Evolutionary conservation across 2,888 invertebrate genomes (phyloP).

Genomic region (Phortica okadai): DNA sequence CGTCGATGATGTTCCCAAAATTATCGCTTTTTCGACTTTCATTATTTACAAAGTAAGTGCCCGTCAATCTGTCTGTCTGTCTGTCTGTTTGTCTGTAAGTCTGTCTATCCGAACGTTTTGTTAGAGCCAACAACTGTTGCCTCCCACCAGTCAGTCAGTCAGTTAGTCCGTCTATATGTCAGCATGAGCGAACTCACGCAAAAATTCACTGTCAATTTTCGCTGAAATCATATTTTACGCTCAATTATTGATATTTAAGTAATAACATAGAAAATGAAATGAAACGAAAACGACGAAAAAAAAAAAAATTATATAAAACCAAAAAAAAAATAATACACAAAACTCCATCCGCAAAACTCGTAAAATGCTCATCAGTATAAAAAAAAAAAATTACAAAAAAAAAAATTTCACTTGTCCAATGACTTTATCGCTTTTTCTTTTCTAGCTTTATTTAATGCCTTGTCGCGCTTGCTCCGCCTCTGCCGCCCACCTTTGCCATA

Average conservation of each 20-base stretch:
- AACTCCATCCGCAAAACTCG: not conserved
- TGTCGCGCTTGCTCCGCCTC: not conserved
- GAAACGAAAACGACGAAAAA: conserved; percentile 1
- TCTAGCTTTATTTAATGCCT: not conserved
- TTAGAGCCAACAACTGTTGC: too few species aligned
- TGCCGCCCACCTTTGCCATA: too few species aligned
- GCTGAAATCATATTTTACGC: conserved; percentile 68
- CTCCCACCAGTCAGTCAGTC: too few species aligned
- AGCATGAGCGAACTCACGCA: not conserved
- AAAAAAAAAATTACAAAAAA: not conserved
- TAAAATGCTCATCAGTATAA: conserved; percentile 6
- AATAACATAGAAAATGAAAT: conserved; percentile 31
- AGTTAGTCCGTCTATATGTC: not conserved
- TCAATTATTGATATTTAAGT: conserved; percentile 68
- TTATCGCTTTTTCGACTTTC: not conserved
- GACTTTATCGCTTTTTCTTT: not conserved
- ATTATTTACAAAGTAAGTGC: too few species aligned
- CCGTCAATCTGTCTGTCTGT: too few species aligned
- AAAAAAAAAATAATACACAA: not conserved
- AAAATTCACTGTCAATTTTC: conserved; percentile 31
- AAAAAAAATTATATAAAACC: not conserved
- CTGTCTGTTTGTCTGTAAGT: too few species aligned
- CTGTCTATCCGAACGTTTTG: too few species aligned
- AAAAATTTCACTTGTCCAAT: not conserved
- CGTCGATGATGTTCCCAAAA: conserved; percentile 36